Evolutionary conservation across 2,797 vertebrate species (phyloP).

Genomic region (Takifugu rubripes): DNA sequence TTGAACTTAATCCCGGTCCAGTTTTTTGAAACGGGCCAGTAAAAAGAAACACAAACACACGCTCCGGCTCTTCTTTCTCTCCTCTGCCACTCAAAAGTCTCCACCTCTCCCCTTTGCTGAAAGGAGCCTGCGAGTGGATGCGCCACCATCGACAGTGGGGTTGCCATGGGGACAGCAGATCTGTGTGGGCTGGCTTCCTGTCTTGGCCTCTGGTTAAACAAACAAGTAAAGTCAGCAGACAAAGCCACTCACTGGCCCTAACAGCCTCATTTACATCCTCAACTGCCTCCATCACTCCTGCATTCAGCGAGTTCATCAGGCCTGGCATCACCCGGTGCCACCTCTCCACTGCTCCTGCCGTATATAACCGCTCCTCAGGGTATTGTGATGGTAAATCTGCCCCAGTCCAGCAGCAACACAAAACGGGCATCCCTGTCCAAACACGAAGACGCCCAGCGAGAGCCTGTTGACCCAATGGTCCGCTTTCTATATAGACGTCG

Average conservation of each 20-base stretch:
- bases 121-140: slow-evolving; percentile 67
- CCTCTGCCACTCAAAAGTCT: slow-evolving; percentile 44
- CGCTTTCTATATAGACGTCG: slow-evolving; percentile 27
- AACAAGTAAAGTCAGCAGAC: slow-evolving; percentile 70
- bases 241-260: slow-evolving; percentile 70
- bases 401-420: neutral
- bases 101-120: slow-evolving; percentile 59
- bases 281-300: slow-evolving; percentile 62
- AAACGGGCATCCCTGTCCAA: slow-evolving; percentile 32
- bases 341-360: slow-evolving; percentile 8
- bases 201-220: slow-evolving; percentile 82
- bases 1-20: neutral
- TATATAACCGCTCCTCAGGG: slow-evolving; percentile 39
- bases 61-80: slow-evolving; percentile 30
- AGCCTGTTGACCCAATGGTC: slow-evolving; percentile 62
- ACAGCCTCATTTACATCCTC: slow-evolving; percentile 83
- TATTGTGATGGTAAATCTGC: slow-evolving; percentile 45
- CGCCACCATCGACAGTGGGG: slow-evolving; percentile 70
- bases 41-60: slow-evolving; percentile 24
- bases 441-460: slow-evolving; percentile 44
- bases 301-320: slow-evolving; percentile 54
- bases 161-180: slow-evolving; percentile 77
- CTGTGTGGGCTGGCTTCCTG: slow-evolving; percentile 79
- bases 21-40: neutral
- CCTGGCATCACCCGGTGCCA: slow-evolving; percentile 21